Percentiles rank a stretch among this genome's conserved stretches.
Evolutionary conservation across 2,888 invertebrate species (phyloP).

Genomic region (Leptopilina myrica): DNA sequence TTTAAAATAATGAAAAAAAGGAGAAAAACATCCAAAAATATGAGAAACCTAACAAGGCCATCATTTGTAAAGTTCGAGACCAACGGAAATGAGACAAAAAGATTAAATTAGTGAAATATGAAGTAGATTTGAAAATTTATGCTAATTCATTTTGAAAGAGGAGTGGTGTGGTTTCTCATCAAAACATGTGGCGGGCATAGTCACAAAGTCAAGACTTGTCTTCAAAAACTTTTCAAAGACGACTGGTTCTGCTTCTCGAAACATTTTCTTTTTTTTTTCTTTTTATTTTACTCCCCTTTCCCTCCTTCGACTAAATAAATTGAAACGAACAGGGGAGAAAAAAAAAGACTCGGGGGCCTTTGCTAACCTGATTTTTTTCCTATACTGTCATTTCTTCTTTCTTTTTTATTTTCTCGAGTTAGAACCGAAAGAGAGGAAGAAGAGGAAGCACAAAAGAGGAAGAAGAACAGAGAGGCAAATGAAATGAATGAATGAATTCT

Average conservation of each 20-base stretch:
- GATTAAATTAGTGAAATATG: conserved; percentile 35
- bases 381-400: neutral
- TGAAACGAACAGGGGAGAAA: conserved; percentile 15
- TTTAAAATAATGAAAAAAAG: too few species aligned
- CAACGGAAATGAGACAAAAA: conserved; percentile 2
- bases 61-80: neutral
- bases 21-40: too few species aligned
- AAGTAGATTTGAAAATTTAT: conserved; percentile 28
- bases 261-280: neutral
- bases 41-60: neutral
- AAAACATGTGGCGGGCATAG: conserved; percentile 30
- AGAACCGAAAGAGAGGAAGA: conserved; percentile 27
- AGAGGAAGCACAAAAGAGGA: conserved; percentile 15
- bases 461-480: conserved; percentile 47
- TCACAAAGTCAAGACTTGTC: conserved; percentile 28
- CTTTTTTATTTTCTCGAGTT: conserved; percentile 23
- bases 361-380: conserved; percentile 31
- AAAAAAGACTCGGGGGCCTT: neutral
- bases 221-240: conserved; percentile 23
- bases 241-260: conserved; percentile 30
- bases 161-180: conserved; percentile 19
- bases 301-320: conserved; percentile 22
- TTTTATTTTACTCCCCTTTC: too few species aligned
- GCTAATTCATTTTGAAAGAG: conserved; percentile 31
- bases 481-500: conserved; percentile 69